phyloP scores from a whole-genome alignment of 2,797 vertebrate genomes.

The Urocyon cinereoargenteus region DNA sequence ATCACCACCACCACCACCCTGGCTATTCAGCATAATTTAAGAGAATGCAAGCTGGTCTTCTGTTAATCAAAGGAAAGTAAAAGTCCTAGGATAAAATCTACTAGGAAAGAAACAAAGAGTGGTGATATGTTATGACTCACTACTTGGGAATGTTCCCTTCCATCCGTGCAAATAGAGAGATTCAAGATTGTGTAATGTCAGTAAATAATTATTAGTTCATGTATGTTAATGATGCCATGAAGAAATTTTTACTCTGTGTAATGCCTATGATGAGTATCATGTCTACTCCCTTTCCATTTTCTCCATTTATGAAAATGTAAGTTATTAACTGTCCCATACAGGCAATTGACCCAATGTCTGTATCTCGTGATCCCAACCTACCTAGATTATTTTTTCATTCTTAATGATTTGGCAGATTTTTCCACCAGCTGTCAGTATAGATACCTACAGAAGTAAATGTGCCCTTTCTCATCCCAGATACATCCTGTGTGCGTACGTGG shows the following conservation, averaged over 20 bases:
- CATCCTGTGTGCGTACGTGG: not conserved
- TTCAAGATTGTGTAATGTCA: not conserved
- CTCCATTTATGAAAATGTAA: not conserved
- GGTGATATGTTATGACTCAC: not conserved
- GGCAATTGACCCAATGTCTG: not conserved
- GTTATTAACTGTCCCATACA: not conserved
- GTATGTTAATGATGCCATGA: not conserved
- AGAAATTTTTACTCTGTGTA: not conserved
- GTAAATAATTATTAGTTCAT: not conserved
- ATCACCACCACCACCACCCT: not conserved
- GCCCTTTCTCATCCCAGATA: not conserved
- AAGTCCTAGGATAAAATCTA: not conserved
- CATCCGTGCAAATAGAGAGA: not conserved
- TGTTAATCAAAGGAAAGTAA: not conserved
- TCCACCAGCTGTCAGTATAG: not conserved
- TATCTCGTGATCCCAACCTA: not conserved
- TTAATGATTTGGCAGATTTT: not conserved
- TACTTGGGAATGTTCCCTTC: not conserved
- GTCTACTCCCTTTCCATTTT: not conserved
- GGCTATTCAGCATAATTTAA: not conserved
- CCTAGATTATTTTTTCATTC: not conserved
- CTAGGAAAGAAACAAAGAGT: not conserved
- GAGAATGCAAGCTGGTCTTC: not conserved
- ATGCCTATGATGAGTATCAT: not conserved
- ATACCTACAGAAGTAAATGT: not conserved